Conservation (phyloP, 2,888 invertebrate species). For the Cataglyphis livida region DNA sequence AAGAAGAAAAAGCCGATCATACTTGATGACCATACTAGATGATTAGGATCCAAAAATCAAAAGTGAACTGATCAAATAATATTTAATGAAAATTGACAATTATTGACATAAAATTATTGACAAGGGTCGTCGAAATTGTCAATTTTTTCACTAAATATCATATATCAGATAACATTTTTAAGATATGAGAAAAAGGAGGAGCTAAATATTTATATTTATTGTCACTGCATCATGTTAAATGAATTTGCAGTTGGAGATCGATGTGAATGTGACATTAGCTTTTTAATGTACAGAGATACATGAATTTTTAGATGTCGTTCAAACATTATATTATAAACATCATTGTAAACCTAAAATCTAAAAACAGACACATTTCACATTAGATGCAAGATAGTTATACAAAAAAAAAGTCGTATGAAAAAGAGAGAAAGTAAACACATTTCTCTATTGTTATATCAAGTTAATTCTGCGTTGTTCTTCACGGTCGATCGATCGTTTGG, state of each 20-base stretch:
- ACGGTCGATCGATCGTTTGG: conserved; percentile 15
- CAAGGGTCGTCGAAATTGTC: background rate
- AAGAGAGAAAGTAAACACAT: background rate
- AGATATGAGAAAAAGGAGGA: background rate
- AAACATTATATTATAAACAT: background rate
- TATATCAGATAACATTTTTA: background rate
- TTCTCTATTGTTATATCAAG: background rate
- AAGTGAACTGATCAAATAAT: background rate
- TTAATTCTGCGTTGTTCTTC: conserved; percentile 17
- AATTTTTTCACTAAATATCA: background rate
- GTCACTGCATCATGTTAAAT: background rate
- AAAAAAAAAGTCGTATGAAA: background rate
- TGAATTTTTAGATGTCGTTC: background rate
- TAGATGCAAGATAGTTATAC: background rate
- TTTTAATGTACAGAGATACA: background rate
- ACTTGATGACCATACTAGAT: too few species aligned
- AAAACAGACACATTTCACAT: background rate
- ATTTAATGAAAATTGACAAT: background rate
- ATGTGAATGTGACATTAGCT: background rate
- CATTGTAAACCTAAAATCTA: background rate
- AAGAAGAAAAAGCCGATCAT: background rate
- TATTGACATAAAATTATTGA: background rate
- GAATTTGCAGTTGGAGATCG: background rate
- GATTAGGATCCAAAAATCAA: conserved; percentile 7
- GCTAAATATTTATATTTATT: background rate